Base-by-base conservation (phyloP, 2,888 invertebrate species). In the Cryptocheilus praepositus region DNA sequence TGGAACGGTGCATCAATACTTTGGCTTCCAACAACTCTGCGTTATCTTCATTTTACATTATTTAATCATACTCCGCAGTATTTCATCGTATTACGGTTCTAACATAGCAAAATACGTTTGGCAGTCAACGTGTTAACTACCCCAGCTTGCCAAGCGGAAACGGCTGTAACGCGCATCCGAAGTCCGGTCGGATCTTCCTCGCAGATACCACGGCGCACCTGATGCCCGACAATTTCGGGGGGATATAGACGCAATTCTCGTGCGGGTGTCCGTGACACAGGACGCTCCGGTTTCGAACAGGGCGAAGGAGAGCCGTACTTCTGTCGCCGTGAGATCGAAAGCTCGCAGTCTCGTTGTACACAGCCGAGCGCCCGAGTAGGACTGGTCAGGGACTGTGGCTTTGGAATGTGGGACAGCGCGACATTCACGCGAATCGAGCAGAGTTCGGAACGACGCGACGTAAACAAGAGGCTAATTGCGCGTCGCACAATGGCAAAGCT, bases 381-480 rank as follows among this genome's bases (percentile, higher is more conserved):
- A 16, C n/a, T n/a, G 28, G 54, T 43, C 19, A 19, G 44, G 15
- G 15, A 18, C 18, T 18, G 15, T 15, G 13, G 43, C 2, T 56
- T 56, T 18, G 7, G 4, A 4, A 56, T 56, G 56, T 53, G 25
- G 43, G 49, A 57, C 43, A 25, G n/a, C 15, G 19, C 49, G 49
- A 54, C 19, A 58, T 25, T 18, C 43, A 18, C 49, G 16, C 49
- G 56, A 56, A 71, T 70, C 62, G 52, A 56, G 56, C 69, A 19
- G 64, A 46, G 25, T 56, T 59, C 63, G 15, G 64, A 64, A 70
- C 70, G 61, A 60, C 21, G 44, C 53, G 54, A 70, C 70, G 70
- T 65, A 72, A 70, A 72, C 67, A 67, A 25, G 61, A 15, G 53
- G 58, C 70, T 72, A 72, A 72, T 72, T 71, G 67, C 67, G 57